phyloP scores from a whole-genome alignment of 1,140 invertebrate genomes.

The Eufriesea mexicana region DNA sequence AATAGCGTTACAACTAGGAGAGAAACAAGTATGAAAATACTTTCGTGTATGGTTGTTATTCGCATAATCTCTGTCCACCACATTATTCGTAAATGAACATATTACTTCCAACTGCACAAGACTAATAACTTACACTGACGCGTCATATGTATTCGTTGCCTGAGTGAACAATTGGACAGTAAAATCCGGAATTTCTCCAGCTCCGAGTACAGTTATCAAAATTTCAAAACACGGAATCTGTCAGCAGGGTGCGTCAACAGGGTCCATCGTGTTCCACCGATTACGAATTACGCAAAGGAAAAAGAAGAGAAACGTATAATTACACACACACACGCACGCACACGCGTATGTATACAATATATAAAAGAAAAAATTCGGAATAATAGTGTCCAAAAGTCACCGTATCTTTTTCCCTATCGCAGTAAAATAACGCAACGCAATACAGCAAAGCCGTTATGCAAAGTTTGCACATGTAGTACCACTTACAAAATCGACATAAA shows the following conservation, averaged over 20 bases:
- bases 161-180: slow-evolving; percentile 40
- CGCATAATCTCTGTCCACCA: slow-evolving; percentile 59
- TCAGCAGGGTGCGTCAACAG: too few relatives aligned
- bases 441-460: slow-evolving; percentile 56
- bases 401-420: slow-evolving; percentile 21
- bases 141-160: slow-evolving; percentile 47
- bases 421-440: slow-evolving; percentile 54
- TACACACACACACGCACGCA: neutral
- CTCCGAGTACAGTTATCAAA: neutral
- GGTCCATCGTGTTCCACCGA: neutral
- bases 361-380: slow-evolving; percentile 8
- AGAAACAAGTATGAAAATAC: slow-evolving; percentile 41
- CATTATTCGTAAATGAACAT: slow-evolving; percentile 52
- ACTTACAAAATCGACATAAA: slow-evolving; percentile 41
- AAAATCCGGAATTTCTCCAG: slow-evolving; percentile 26
- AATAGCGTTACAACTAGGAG: slow-evolving; percentile 36
- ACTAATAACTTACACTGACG: slow-evolving; percentile 57
- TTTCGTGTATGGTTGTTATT: slow-evolving; percentile 29
- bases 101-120: slow-evolving; percentile 51
- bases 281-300: neutral
- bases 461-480: slow-evolving; percentile 36
- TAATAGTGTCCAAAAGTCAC: slow-evolving; percentile 49
- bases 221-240: neutral
- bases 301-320: neutral
- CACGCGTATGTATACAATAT: neutral